phyloP scores from a whole-genome alignment of 2,113 vertebrate species.

The Riparia riparia region DNA sequence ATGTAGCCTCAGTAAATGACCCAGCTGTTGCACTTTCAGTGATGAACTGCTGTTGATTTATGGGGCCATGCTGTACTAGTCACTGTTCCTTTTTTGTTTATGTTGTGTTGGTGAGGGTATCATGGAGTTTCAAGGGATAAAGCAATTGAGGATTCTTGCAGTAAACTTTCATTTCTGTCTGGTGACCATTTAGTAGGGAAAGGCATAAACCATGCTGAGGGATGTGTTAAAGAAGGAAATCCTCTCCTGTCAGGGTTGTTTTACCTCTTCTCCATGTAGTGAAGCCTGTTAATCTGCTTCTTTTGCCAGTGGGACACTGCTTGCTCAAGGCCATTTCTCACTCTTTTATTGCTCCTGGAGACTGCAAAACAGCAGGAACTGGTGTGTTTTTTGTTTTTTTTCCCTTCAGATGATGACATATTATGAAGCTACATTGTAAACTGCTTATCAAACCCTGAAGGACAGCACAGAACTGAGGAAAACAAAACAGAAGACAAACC shows the following conservation, averaged over 20 bases:
- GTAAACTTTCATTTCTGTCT: not conserved
- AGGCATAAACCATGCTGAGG: not conserved
- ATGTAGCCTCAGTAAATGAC: not conserved
- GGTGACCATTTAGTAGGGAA: not conserved
- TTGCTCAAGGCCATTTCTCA: constrained; percentile 32
- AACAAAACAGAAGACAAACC: not conserved
- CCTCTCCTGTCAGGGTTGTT: not conserved
- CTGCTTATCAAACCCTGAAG: constrained; percentile 19
- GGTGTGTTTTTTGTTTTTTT: fast-evolving
- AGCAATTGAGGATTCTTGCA: not conserved
- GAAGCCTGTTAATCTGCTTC: constrained; percentile 27
- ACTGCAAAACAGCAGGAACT: not conserved
- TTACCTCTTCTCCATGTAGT: not conserved
- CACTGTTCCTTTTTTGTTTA: not conserved
- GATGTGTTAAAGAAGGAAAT: constrained; percentile 4
- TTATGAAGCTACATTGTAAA: constrained; percentile 19
- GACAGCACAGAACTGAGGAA: not conserved
- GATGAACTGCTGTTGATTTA: not conserved
- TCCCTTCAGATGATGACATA: not conserved
- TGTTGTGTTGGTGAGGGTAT: not conserved
- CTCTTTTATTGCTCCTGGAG: constrained; percentile 29
- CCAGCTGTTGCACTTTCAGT: not conserved
- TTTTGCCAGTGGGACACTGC: constrained; percentile 2
- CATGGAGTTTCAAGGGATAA: not conserved
- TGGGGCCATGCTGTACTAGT: not conserved